Base-by-base conservation (phyloP, 1,140 invertebrate genomes). In the Cydia fagiglandana region DNA sequence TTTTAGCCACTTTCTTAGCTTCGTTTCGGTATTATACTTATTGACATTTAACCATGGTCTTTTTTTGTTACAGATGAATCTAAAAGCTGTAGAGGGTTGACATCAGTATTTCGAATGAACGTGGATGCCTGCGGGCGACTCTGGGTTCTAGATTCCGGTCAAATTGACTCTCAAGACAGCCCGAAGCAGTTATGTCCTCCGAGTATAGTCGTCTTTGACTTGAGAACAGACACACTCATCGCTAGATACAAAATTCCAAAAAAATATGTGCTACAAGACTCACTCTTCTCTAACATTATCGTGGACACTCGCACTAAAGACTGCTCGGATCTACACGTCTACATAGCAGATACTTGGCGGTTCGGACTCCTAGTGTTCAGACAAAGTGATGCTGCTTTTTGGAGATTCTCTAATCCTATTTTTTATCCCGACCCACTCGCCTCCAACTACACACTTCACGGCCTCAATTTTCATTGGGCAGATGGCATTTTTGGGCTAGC, bases 401-500 rank as follows among this genome's bases (percentile, higher is more conserved):
- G 96, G 95, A 92, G 96, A 64, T 93, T 97, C 2, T 94, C 95
- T 9, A 95, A 97, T 83, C 96, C 95, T 66, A 93, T 96, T 10
- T 97, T 97, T 82, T 96, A 93, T 79, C 96, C 97, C 0, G 96
- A 97, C 81, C 97, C 97, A 0, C 78, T 97, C 2, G 95, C 96
- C 0, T 94, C 96, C 1, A 95, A 95, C 78, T 96, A 94, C 77
- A 95, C 95, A 17, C 80, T 96, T 0, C 96, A 96, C 77, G 96
- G 95, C 12, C 78, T 97, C 0, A 95, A 95, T 73, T 97, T 97
- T 83, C 95, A 96, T 82, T 97, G 96, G 96, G 94, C 96, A 1
- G 97, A 97, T 82, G 97, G 97, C 2, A 94, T 97, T 17, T 97
- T 97, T 82, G 96, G 96, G 0, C 91, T 97, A 79, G 94, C 96